phyloP scores from a whole-genome alignment of 2,888 invertebrate genomes.

The Athalia rosae region DNA sequence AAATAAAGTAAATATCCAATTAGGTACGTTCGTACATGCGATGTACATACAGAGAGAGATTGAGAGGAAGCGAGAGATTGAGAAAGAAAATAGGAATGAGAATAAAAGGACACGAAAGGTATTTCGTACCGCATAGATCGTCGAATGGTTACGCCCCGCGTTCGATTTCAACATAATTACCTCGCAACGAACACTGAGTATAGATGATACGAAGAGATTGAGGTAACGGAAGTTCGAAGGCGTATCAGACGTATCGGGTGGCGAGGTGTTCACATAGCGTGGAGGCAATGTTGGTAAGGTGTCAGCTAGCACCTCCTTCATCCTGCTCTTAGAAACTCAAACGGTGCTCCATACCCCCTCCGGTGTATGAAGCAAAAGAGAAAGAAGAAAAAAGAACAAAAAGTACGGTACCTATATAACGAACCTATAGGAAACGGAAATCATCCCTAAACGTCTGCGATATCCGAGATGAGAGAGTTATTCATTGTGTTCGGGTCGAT shows the following conservation, averaged over 20 bases:
- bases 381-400: background rate
- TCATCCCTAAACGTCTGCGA: constrained; percentile 24
- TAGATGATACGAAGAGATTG: constrained; percentile 34
- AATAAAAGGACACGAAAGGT: background rate
- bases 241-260: constrained; percentile 42
- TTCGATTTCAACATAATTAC: constrained; percentile 41
- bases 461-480: constrained; percentile 42
- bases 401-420: background rate
- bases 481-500: constrained; percentile 39
- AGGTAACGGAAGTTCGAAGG: constrained; percentile 44
- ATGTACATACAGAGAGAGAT: no score
- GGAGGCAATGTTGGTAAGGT: constrained; percentile 39
- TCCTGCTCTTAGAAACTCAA: constrained; percentile 44
- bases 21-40: no score
- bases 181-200: constrained; percentile 18
- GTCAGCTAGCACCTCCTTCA: constrained; percentile 45
- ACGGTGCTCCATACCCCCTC: constrained; percentile 11
- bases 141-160: constrained; percentile 23
- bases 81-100: background rate
- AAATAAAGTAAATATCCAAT: no score
- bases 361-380: no score
- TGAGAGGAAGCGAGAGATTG: background rate
- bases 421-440: constrained; percentile 36
- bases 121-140: background rate
- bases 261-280: constrained; percentile 42